phyloP scores from a whole-genome alignment of 2,888 invertebrate genomes.

The Cephus runcator region DNA sequence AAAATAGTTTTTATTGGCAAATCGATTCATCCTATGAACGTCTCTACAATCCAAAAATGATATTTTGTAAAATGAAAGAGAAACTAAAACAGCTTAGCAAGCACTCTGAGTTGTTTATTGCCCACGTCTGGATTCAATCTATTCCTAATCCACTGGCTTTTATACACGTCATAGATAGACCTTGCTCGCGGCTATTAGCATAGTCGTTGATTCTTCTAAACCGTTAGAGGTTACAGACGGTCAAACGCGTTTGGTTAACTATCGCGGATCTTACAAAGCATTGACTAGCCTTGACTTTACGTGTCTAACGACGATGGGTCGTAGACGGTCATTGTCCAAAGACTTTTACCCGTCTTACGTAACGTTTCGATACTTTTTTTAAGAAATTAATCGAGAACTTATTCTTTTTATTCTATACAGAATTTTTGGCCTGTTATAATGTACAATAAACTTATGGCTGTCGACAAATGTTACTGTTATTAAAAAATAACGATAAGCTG shows the following conservation, averaged over 20 bases:
- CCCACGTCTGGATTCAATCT: neutral
- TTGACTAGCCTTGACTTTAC: constrained; percentile 47
- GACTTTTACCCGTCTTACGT: neutral
- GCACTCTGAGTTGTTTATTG: neutral
- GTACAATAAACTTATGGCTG: neutral
- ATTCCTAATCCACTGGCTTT: neutral
- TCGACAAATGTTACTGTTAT: neutral
- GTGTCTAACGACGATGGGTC: constrained; percentile 48
- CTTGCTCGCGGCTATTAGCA: neutral
- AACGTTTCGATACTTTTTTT: neutral
- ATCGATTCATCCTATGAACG: neutral
- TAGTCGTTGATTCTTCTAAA: constrained; percentile 23
- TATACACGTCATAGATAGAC: neutral
- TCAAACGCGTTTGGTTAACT: constrained; percentile 31
- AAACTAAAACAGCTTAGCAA: neutral
- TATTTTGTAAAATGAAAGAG: neutral
- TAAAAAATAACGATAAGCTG: neutral
- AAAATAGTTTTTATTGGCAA: neutral
- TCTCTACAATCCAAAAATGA: neutral
- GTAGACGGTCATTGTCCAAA: constrained; percentile 40
- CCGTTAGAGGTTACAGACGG: constrained; percentile 63
- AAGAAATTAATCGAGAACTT: neutral
- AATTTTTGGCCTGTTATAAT: neutral
- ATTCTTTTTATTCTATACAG: neutral
- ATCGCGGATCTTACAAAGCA: constrained; percentile 25